Evolutionary conservation across 2,797 vertebrate species (phyloP), one percentile per base, ranked within the genome.

Genomic region (Rallus crepitans): DNA sequence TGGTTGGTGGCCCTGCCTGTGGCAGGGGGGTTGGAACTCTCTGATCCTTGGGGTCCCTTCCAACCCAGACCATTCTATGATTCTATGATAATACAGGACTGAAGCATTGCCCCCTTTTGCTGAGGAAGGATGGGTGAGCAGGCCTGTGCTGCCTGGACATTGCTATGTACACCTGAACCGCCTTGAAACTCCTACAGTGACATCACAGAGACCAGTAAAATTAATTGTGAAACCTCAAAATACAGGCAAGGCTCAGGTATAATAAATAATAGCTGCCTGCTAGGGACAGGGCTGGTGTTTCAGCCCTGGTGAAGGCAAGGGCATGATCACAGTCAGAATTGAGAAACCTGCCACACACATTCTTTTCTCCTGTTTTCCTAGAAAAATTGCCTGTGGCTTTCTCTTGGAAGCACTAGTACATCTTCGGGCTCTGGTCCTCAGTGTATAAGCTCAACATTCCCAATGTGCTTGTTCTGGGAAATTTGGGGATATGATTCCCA

Each of bases 111-210:
- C 27, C 27, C 39, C n/a, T 23, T 60, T 5, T 2, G 13, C 47
- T 6, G 4, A 52, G 52, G 40, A 75, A 85, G n/a, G 42, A 15
- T 0, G 4, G 56, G 30, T 61, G 30, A 45, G 25, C 48, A 56
- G 31, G 45, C 45, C 66, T 31, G 56, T 37, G 3, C 35, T 70
- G 63, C 56, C 75, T 4, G 0, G 17, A 69, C 68, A 19, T 45
- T 1, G 0, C 37, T 3, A 1, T 17, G 55, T 28, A 4, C 1
- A 1, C 33, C 64, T 82, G 55, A 63, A 88, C 33, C 0, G 0
- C 52, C 45, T n/a, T 0, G 0, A 57, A 94, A 72, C 23, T 35
- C 20, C n/a, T 78, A 50, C 50, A 71, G 45, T 19, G 45, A 61
- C 3, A 0, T 16, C n/a, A 60, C 4, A 12, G 39, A 25, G 28